Evolutionary conservation across 2,113 vertebrate species (phyloP).

Genomic region (Nycticorax nycticorax): DNA sequence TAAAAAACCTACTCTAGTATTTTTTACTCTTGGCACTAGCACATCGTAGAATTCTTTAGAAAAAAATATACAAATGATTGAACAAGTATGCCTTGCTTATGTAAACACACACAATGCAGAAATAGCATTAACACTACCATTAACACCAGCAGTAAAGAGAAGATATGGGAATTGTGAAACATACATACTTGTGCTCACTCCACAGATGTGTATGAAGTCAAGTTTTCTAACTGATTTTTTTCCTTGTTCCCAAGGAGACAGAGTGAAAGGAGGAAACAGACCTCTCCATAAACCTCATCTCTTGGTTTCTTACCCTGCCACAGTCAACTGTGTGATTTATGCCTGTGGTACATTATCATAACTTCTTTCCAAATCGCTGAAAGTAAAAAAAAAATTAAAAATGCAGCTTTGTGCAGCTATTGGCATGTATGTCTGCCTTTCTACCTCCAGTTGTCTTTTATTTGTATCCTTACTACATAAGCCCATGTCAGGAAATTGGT

Average conservation of each 20-base stretch:
- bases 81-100: neutral
- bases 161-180: neutral
- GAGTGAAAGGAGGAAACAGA: neutral
- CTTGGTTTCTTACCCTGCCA: neutral
- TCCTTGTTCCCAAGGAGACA: neutral
- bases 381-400: neutral
- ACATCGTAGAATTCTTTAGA: neutral
- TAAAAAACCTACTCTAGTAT: neutral
- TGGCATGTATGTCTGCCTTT: neutral
- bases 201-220: neutral
- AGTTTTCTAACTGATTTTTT: neutral
- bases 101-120: neutral
- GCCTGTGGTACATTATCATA: neutral
- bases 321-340: neutral
- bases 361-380: neutral
- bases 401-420: fast-evolving
- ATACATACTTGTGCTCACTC: fast-evolving
- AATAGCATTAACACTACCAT: neutral
- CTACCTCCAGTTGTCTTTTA: neutral
- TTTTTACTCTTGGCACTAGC: neutral
- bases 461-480: neutral
- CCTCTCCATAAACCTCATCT: neutral
- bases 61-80: fast-evolving
- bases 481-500: neutral
- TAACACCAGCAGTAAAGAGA: neutral